Base-by-base conservation (phyloP, 2,888 invertebrate species). In the Drosophila fulvimacula region DNA sequence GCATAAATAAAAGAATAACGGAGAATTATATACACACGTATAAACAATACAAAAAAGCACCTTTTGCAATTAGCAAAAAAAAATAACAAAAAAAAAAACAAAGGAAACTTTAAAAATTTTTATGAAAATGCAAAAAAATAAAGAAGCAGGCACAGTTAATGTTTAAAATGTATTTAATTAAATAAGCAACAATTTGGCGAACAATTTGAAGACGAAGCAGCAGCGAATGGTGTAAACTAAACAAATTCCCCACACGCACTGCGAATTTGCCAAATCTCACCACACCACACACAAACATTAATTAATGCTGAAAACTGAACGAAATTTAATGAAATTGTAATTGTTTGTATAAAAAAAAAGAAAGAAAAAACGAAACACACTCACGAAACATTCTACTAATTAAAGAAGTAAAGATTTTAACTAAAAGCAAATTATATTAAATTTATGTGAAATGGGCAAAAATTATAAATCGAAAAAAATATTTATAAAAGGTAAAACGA, bases 361-460 rank as follows among this genome's bases (percentile, higher is more conserved):
- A 30, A 30, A 30, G 30, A 5, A 30, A 24, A 58, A 46, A 69
- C 51, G 56, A 61, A 68, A 36, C n/a, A 52, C 63, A 76, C 66
- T 73, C 74, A 79, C 79, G 64, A 71, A 79, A 79, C 79, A 79
- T 79, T 79, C 79, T 79, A 79, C 61, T 69, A 81, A 69, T 81
- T 79, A 75, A 79, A 71, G 65, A 69, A 77, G 64, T 71, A 72
- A 69, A 68, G 81, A 78, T 81, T 81, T 81, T 81, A 79, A 76
- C 74, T 67, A 76, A 76, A 77, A 65, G 66, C 64, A 66, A 79
- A 76, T 78, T 73, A 73, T 61, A 68, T 63, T 60, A 63, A 63
- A 73, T 60, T 69, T 68, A 69, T 69, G 69, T 55, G 69, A 76
- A 59, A 61, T 44, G 59, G 27, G 34, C 32, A 17, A 44, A 36